Evolutionary conservation across 2,888 invertebrate species (phyloP), one percentile per base, ranked within the genome.

Genomic region (Drosophila vallismaia): DNA sequence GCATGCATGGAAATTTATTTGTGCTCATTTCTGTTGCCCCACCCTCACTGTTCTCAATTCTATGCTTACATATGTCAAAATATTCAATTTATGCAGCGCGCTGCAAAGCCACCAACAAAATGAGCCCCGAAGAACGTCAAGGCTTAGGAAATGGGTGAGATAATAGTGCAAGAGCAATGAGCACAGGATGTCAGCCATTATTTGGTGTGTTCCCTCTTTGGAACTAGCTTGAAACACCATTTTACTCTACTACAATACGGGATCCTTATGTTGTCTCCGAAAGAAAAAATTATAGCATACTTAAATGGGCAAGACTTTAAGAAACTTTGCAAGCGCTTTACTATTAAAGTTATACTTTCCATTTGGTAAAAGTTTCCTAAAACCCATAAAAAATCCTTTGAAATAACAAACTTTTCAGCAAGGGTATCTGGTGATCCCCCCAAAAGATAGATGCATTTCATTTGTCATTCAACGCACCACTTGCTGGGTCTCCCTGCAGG

Each of bases 21-120:
- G 85, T 79, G 84, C 83, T 84, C 75, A 83, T 86, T 79, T 84
- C 75, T 88, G 85, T 73, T 52, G 60, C 55, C 68, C 49, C 33
- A 50, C 53, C 51, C 48, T 44, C 57, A 51, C 55, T 44, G 54
- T 72, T 76, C 57, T 53, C 55, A 66, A 52, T 71, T 71, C 67
- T 75, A 58, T 75, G 77, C 87, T 85, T 78, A 83, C 87, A 87
- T 88, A 88, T 87, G 86, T 87, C 86, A 88, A 87, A 88, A 87
- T 87, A 87, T 88, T 83, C 86, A 88, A 87, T 87, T 85, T 87
- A 84, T 84, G 79, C 79, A 88, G 78, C 77, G 82, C 73, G 19
- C 19, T 19, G 19, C 19, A 19, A 19, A 81, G 81, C 74, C 76
- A 75, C 74, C 76, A 75, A 76, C 84, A 79, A 78, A 82, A 78